Evolutionary conservation across 2,113 vertebrate species (phyloP), one percentile per base, ranked within the genome.

Genomic region (Lampris megalopsis): DNA sequence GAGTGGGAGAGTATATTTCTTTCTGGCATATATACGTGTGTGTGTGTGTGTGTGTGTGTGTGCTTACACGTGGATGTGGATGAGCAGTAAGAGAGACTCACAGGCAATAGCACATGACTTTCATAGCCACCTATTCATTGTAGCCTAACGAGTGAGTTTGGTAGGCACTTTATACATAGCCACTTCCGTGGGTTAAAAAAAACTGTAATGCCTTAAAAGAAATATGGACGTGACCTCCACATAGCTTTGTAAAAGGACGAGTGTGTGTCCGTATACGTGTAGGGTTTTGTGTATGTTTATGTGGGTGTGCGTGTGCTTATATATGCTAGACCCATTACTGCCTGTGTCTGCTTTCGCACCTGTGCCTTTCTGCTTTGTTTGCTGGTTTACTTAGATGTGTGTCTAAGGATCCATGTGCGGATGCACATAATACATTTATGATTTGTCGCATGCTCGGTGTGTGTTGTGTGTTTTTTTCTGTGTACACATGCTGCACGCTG

Each of bases 91-190:
- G 75, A 72, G 37, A 64, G 74, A 77, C 64, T 6, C 53, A 11
- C 49, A 67, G 75, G 62, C 38, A 75, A 52, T 77, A 80, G 68
- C 63, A 59, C 10, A 0, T 24, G 24, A 24, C 24, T 24, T 24
- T 24, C 24, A 24, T 24, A 52, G 49, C 6, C 49, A 52, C 10
- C 13, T 3, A 52, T 8, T 1, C 13, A 11, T 52, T 52, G 49
- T 38, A 62, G 1, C 37, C 43, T 63, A 63, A 79, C 76, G 72
- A 75, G 68, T 38, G 77, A 76, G 40, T 52, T 60, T 59, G 73
- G 75, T 62, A 70, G 53, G 71, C 85, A 87, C 81, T 83, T 83
- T 89, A 89, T 89, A 82, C 77, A 65, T 62, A 64, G 82, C 57
- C 71, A 41, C 69, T 54, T 72, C 74, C 67, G 38, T 57, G 81